Evolutionary conservation across 2,113 vertebrate species (phyloP), one percentile per base, ranked within the genome.

Genomic region (Pelmatolapia mariae): DNA sequence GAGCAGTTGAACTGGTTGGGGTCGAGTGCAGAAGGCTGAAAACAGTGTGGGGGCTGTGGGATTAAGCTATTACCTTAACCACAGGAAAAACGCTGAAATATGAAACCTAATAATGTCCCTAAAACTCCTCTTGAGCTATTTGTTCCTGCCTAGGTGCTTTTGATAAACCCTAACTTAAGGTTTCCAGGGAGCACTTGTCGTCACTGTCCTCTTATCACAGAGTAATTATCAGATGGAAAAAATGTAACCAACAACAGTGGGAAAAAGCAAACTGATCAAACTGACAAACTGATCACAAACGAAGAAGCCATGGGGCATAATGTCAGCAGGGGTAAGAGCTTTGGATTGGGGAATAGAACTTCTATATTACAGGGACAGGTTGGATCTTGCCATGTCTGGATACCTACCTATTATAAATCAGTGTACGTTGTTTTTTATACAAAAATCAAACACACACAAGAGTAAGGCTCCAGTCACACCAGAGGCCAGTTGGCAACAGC

Each of bases 41-140:
- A 86, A 82, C 71, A 83, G 66, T 31, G 82, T 84, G 84, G 87
- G 87, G 87, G 78, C 80, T 90, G 66, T 73, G 83, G 89, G 88
- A 92, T 88, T 89, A 91, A 93, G 73, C 53, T 86, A 90, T 92
- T 94, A 92, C 89, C 83, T 93, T 86, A 88, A 95, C 93, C 90
- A 68, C 90, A 91, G 81, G 91, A 93, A 93, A 66, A 61, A 54
- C 54, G 61, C 81, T 89, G 87, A 90, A 93, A 95, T 87, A 81
- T 86, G 85, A 94, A 84, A 87, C 90, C 81, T 24, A 12, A n/a
- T 87, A 71, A 89, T 88, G 76, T 88, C 61, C 78, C 81, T 36
- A 24, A 90, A 83, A 50, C 31, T 66, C 66, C 47, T 54, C 26
- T 52, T 78, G 29, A 85, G 83, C 59, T 57, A 5, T 33, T 13